Evolutionary conservation across 1,140 invertebrate species (phyloP).

Genomic region (Apocrypta bakeri): DNA sequence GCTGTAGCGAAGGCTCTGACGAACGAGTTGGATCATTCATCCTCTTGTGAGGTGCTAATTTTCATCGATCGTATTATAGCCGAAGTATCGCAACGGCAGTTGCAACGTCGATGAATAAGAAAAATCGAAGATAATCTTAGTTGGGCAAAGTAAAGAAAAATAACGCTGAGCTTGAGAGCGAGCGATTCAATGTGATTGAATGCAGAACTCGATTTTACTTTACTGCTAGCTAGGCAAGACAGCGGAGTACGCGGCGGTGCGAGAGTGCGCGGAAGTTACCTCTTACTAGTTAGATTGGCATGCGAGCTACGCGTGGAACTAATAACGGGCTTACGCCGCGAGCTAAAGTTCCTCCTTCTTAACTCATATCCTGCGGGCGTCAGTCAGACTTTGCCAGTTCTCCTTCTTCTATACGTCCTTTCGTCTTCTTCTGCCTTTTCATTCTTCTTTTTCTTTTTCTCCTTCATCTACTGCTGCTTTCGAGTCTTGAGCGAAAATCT

Average conservation of each 20-base stretch:
- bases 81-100: too few species aligned
- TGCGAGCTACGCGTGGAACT: constrained; percentile 56
- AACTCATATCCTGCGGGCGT: constrained; percentile 58
- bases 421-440: not conserved
- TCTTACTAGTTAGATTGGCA: constrained; percentile 68
- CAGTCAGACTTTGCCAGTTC: constrained; percentile 27
- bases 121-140: constrained; percentile 69
- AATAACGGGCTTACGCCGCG: constrained; percentile 56
- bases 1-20: not conserved
- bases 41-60: constrained; percentile 33
- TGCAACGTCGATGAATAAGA: constrained; percentile 47
- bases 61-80: not conserved
- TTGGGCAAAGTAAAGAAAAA: constrained; percentile 66
- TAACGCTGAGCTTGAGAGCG: constrained; percentile 53
- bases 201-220: constrained; percentile 70
- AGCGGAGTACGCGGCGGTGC: too few species aligned
- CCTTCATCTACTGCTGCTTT: constrained; percentile 50
- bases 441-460: constrained; percentile 27
- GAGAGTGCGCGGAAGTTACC: constrained; percentile 63
- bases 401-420: not conserved
- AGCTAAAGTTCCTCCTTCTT: constrained; percentile 57
- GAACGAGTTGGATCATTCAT: not conserved
- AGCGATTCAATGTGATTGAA: constrained; percentile 69
- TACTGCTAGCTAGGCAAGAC: constrained; percentile 56
- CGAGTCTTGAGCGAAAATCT: constrained; percentile 55